Evolutionary conservation across 2,888 invertebrate genomes (phyloP).

Genomic region (Amitus sp.): DNA sequence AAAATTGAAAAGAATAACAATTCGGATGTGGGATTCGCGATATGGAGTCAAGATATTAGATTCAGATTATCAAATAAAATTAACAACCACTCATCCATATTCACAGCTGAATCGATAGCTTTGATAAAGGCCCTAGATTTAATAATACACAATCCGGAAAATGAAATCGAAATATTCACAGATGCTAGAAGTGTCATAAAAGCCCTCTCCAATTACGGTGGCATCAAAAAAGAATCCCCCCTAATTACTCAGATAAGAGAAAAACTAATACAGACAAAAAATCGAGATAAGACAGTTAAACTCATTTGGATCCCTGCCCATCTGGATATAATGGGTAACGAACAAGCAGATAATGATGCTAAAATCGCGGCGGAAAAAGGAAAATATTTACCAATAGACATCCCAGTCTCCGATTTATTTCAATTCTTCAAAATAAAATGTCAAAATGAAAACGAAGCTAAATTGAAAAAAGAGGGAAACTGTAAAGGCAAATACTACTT

Average conservation of each 20-base stretch:
- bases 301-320: constrained; percentile 9
- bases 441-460: background rate
- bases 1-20: constrained; percentile 1
- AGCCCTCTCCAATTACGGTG: no score
- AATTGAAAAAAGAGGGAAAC: background rate
- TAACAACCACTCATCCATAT: constrained; percentile 9
- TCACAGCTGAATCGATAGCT: constrained; percentile 8
- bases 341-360: constrained; percentile 11
- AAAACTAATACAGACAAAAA: background rate
- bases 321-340: constrained; percentile 8
- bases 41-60: background rate
- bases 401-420: constrained; percentile 10
- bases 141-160: no score
- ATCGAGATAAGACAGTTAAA: background rate
- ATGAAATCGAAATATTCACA: no score
- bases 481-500: constrained; percentile 1
- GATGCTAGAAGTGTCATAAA: constrained; percentile 10
- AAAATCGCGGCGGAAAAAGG: constrained; percentile 9
- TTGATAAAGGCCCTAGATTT: no score
- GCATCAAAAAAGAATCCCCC: background rate
- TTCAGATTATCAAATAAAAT: constrained; percentile 5
- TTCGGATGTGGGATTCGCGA: background rate
- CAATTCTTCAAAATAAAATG: background rate
- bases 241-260: constrained; percentile 9
- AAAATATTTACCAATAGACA: background rate